Conservation (phyloP, 2,113 vertebrate species). For the Aix galericulata region DNA sequence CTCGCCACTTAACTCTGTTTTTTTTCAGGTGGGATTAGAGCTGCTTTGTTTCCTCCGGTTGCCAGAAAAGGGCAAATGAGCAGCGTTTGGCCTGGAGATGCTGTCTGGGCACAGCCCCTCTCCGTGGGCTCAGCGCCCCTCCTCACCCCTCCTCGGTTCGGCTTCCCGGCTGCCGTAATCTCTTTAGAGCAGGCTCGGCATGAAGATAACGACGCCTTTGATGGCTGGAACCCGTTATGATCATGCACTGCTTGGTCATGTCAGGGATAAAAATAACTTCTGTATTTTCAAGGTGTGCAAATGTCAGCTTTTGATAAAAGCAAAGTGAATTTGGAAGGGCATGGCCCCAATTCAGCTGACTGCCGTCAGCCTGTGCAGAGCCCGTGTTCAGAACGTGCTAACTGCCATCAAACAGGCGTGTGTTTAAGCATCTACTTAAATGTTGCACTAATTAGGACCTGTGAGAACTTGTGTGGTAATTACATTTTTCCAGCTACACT, state of each 20-base stretch:
- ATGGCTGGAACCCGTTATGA: background rate
- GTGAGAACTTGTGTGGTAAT: background rate
- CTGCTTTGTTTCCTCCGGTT: too few species aligned
- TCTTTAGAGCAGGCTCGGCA: background rate
- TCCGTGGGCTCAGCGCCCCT: background rate
- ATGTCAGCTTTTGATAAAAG: accelerated
- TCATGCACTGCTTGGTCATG: background rate
- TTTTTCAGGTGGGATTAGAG: too few species aligned
- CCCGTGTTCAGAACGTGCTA: accelerated
- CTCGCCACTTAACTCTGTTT: background rate
- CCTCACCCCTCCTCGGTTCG: background rate
- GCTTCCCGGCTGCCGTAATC: background rate
- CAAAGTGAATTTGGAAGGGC: background rate
- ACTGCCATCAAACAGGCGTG: background rate
- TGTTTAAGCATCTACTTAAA: background rate
- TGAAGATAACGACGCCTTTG: background rate
- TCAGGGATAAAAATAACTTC: background rate
- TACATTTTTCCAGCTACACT: background rate
- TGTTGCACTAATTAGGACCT: background rate
- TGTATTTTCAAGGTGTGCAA: background rate
- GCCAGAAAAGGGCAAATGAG: too few species aligned
- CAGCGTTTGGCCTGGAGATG: too few species aligned
- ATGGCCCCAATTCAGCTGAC: background rate
- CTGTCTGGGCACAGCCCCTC: too few species aligned
- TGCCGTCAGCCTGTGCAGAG: background rate